Base-by-base conservation (phyloP, 2,113 vertebrate species). In the Amazona guildingii region DNA sequence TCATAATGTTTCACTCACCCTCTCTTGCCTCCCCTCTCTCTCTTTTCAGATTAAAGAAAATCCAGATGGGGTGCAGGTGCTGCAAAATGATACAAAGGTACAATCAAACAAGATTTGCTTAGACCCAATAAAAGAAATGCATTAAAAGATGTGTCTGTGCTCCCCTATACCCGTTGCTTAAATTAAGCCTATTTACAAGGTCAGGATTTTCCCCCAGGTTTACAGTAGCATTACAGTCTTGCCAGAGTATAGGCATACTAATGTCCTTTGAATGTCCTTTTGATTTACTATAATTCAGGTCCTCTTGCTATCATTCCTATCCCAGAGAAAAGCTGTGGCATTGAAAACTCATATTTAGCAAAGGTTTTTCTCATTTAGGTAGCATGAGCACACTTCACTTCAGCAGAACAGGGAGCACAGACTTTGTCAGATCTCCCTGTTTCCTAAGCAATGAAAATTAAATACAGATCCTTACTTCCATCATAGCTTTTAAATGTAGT, bases 21-120 rank as follows among this genome's bases (percentile, higher is more conserved):
- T 87, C 70, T 90, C 61, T 83, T 78, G 21, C 75, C 57, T 90
- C 83, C 75, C 37, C 18, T 61, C 86, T 97, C 77, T 97, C 94
- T 96, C 97, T 95, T 95, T 97, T 98, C 98, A 98, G 98, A 95
- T 89, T 97, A 96, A 98, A 94, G 86, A 96, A 95, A 94, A 98
- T 98, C 98, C 99, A 99, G 98, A 99, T 99, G 99, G 99, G 99
- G 98, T 99, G 99, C 98, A 99, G 95, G 63, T 99, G 99, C 98
- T 99, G 99, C 98, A 98, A 99, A 98, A 99, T 99, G 98, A 98
- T 99, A 97, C 98, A 99, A 98, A 99, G 99, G 99, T 99, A 98
- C 98, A 94, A 64, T 17, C 70, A 23, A 72, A 51, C 12, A 52
- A 70, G 21, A 63, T 7, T 10, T 52, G 20, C 68, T 84, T 61